Evolutionary conservation across 2,888 invertebrate genomes (phyloP), one percentile per base, ranked within the genome.

Genomic region (Choreutis nemorana): DNA sequence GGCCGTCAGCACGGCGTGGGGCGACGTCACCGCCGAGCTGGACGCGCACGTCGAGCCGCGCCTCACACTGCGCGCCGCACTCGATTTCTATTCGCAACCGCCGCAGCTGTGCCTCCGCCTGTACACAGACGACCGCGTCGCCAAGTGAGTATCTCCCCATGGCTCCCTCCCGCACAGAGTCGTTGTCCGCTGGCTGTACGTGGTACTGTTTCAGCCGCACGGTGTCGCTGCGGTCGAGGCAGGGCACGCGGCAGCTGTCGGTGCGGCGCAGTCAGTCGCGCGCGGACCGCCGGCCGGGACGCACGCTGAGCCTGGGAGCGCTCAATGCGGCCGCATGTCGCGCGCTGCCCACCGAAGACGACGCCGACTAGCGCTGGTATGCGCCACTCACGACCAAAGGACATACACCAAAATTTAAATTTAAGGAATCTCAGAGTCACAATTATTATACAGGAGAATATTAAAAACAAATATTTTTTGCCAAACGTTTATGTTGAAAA

Each of bases 51-150:
- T 40, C 12, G 47, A 45, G 42, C 57, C 59, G 35, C 40, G 44
- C 16, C 43, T 58, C 48, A 44, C 37, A 40, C 34, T 67, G 30
- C 44, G 44, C 29, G 45, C 60, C 23, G 55, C 63, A 44, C 49
- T 65, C 25, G 71, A 72, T 57, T 70, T 71, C 58, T 65, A 68
- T 58, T 51, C 48, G 29, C 44, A 24, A 32, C 48, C 50, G 40
- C 45, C 59, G n/a, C n/a, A n/a, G 48, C 54, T 67, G 36, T 72
- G 72, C 52, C 68, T 67, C 49, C 65, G 65, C 47, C 54, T 41
- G 20, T 21, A 32, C 30, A 25, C 40, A 20, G 50, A 33, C 26
- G 38, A 34, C 21, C 45, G 48, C 40, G 8, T 0, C 12, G 31
- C 26, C 30, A 25, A 26, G 41, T 45, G 28, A 20, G 39, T 36